Base-by-base conservation (phyloP, 2,888 invertebrate genomes). In the Chalcis sispes region DNA sequence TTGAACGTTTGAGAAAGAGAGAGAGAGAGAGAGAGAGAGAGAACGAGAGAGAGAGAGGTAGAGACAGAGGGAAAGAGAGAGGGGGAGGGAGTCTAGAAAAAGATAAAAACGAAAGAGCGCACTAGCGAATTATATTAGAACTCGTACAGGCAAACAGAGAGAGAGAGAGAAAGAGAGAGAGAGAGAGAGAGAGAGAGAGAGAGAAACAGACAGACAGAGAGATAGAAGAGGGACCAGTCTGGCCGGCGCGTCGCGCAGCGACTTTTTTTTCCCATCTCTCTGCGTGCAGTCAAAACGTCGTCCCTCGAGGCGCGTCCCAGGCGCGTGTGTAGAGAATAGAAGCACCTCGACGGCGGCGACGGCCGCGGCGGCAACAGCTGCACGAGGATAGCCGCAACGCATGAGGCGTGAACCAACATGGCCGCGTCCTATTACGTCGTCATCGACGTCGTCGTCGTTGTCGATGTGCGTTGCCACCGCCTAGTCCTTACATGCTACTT, bases 351-450 rank as follows among this genome's bases (percentile, higher is more conserved):
- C 85, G 83, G 83, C 85, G 83, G 84, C 84, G 29, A 59, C n/a
- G n/a, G 73, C 40, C 65, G 56, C 81, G 81, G 40, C 20, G 50
- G 36, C 36, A 54, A 40, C 25, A 27, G 74, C 73, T 76, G 79
- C 80, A 65, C 75, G 72, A 67, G 64, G 32, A 52, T 13, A 32
- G 10, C n/a, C n/a, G n/a, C n/a, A n/a, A n/a, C n/a, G n/a, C n/a
- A n/a, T n/a, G 80, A 54, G 81, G 84, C 7, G 50, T 86, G 85
- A 36, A 84, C 85, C n/a, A n/a, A 83, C 83, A 87, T 86, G 86
- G 85, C 85, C 82, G 80, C 81, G 80, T 8, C 18, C 82, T 82
- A 79, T 80, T 36, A 84, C 82, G n/a, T 18, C 25, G 54, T 18
- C 23, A 25, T 18, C 27, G 54, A 13, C 25, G 52, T n/a, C 52